Conservation (phyloP, 2,888 invertebrate species). For the Nycteola revayana region DNA sequence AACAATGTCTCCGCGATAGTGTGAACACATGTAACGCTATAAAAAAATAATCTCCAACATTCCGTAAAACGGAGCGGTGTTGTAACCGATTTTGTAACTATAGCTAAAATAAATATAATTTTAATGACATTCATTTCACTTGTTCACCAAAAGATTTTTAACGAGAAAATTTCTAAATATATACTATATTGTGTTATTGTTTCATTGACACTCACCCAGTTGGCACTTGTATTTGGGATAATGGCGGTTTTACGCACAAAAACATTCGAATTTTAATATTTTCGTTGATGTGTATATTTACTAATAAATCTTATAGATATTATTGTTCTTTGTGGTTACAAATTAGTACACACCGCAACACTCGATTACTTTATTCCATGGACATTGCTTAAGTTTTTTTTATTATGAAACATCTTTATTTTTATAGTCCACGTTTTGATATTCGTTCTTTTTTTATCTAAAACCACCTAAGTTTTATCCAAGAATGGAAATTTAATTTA, state of each 20-base stretch:
- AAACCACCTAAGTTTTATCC: no score
- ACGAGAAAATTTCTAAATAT: conserved; percentile 35
- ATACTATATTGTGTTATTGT: conserved; percentile 40
- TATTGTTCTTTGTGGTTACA: no score
- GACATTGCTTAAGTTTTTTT: no score
- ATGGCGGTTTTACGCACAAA: conserved; percentile 42
- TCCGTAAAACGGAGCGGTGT: conserved; percentile 40
- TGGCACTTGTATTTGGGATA: conserved; percentile 53
- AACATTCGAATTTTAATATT: conserved; percentile 39
- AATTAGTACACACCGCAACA: no score
- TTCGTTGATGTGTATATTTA: conserved; percentile 31
- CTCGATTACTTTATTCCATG: no score
- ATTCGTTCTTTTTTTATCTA: no score
- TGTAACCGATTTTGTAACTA: conserved; percentile 38
- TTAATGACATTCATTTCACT: conserved; percentile 40
- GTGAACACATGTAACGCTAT: conserved; percentile 36
- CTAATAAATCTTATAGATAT: conserved; percentile 1
- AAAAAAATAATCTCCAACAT: conserved; percentile 36
- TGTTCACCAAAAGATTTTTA: conserved; percentile 24
- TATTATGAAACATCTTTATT: no score
- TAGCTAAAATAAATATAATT: conserved; percentile 32
- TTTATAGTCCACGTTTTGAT: no score
- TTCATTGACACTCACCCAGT: conserved; percentile 73
- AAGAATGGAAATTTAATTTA: no score
- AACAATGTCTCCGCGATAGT: conserved; percentile 41